phyloP scores from a whole-genome alignment of 2,888 invertebrate genomes.

The Ganaspis brasiliensis region DNA sequence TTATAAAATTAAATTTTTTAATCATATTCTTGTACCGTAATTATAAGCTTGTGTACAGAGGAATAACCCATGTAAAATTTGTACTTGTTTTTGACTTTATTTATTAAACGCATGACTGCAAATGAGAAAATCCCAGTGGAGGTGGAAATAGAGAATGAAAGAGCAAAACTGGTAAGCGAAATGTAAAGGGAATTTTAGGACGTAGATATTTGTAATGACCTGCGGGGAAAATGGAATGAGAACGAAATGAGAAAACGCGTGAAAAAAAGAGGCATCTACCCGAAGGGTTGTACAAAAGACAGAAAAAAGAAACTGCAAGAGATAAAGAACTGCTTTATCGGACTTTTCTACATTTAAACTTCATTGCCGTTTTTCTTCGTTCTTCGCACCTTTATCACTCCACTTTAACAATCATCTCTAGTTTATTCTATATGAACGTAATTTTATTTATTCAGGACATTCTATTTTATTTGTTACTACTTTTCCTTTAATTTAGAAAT shows the following conservation, averaged over 20 bases:
- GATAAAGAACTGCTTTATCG: constrained; percentile 58
- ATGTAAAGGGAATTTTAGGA: constrained; percentile 35
- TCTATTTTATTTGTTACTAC: not conserved
- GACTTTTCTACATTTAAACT: constrained; percentile 58
- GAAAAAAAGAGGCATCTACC: constrained; percentile 16
- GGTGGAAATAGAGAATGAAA: constrained; percentile 35
- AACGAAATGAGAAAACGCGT: constrained; percentile 27
- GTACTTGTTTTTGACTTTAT: constrained; percentile 35
- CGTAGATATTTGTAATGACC: constrained; percentile 29
- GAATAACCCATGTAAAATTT: not conserved
- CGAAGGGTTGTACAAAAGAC: constrained; percentile 34
- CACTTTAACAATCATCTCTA: constrained; percentile 9
- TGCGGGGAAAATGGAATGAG: constrained; percentile 27
- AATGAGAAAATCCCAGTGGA: constrained; percentile 31
- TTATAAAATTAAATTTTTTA: not conserved
- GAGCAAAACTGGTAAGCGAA: constrained; percentile 34
- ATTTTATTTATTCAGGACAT: not conserved
- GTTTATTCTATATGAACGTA: not conserved
- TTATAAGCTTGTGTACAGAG: constrained; percentile 1
- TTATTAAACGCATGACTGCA: constrained; percentile 32
- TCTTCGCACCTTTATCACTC: constrained; percentile 28
- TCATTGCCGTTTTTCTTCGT: constrained; percentile 61
- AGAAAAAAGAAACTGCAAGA: constrained; percentile 24
- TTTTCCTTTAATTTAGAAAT: not conserved
- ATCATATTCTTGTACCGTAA: not conserved